Evolutionary conservation across 1,140 invertebrate species (phyloP).

Genomic region (Sitodiplosis mosellana): DNA sequence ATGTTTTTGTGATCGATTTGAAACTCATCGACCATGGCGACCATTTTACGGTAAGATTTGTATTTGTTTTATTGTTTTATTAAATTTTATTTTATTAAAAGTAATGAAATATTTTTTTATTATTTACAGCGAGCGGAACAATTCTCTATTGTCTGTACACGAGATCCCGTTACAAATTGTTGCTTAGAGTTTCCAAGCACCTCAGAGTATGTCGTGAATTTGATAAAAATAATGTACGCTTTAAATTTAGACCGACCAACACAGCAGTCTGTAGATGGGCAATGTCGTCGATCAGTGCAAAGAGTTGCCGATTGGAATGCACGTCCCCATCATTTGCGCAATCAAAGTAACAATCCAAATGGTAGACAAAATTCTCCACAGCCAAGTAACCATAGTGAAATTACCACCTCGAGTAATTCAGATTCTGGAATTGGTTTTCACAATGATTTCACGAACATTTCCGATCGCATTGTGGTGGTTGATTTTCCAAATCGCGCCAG

Average conservation of each 20-base stretch:
- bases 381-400: slow-evolving; percentile 59
- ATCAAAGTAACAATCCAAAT: background rate
- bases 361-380: slow-evolving; percentile 50
- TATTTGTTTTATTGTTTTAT: no score
- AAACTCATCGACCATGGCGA: slow-evolving; percentile 62
- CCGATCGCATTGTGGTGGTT: slow-evolving; percentile 61
- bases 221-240: slow-evolving; percentile 45
- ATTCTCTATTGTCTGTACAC: slow-evolving; percentile 61
- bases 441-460: slow-evolving; percentile 64
- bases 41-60: slow-evolving; percentile 28
- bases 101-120: no score
- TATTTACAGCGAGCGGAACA: slow-evolving; percentile 41
- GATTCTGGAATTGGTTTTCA: slow-evolving; percentile 88
- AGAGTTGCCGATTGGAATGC: slow-evolving; percentile 30
- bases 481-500: slow-evolving; percentile 37
- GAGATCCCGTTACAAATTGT: slow-evolving; percentile 41
- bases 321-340: slow-evolving; percentile 3
- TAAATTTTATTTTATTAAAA: no score
- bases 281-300: slow-evolving; percentile 19
- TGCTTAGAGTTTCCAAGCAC: slow-evolving; percentile 82
- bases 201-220: slow-evolving; percentile 67
- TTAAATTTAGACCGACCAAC: slow-evolving; percentile 19
- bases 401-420: slow-evolving; percentile 78
- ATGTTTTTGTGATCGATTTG: slow-evolving; percentile 85
- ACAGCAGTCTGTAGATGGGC: no score